Evolutionary conservation across 2,797 vertebrate species (phyloP).

Genomic region (Pantherophis vulpinus): DNA sequence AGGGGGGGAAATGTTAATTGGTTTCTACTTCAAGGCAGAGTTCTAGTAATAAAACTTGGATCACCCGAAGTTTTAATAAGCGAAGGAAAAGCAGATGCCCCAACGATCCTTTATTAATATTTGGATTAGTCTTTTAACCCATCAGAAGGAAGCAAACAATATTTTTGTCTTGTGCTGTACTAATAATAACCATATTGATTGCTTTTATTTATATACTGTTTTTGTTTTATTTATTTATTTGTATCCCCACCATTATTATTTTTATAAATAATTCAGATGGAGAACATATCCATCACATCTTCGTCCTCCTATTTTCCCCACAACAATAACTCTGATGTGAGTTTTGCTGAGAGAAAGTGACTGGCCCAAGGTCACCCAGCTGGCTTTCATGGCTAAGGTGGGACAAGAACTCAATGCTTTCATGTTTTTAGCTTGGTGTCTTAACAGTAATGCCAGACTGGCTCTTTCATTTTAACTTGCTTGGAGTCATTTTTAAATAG

Average conservation of each 20-base stretch:
- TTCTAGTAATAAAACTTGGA: not conserved
- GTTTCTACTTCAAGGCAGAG: not conserved
- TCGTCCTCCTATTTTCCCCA: not conserved
- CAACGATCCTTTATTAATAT: not conserved
- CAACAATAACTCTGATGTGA: not conserved
- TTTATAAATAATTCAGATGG: not conserved
- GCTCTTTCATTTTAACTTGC: not conserved
- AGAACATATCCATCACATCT: not conserved
- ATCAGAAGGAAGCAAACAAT: not conserved
- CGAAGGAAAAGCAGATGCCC: not conserved
- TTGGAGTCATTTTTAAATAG: not conserved
- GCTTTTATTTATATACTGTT: not conserved
- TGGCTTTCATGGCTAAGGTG: not conserved
- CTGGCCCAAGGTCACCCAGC: not conserved
- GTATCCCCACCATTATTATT: not conserved
- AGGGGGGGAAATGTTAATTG: not conserved
- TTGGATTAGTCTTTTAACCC: not conserved
- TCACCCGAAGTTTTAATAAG: not conserved
- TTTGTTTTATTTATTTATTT: not conserved
- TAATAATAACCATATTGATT: not conserved
- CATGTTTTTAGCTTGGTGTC: not conserved
- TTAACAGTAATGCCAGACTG: not conserved
- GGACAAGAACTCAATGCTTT: not conserved
- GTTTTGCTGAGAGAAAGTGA: not conserved
- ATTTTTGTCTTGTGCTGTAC: not conserved